Conservation (phyloP, 2,797 vertebrate genomes). For the Podargus strigoides region DNA sequence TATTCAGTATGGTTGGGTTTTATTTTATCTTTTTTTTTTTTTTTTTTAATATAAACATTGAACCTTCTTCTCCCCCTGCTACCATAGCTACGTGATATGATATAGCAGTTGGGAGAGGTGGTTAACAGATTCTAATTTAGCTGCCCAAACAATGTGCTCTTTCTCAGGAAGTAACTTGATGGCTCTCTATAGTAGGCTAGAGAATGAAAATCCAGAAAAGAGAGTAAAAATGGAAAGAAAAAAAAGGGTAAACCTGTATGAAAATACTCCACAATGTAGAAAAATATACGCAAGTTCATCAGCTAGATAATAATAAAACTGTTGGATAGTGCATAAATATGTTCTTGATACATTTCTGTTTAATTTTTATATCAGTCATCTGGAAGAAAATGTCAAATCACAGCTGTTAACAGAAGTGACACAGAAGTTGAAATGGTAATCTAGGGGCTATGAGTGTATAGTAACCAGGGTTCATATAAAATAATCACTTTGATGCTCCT, state of each 20-base stretch:
- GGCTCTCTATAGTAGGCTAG: neutral
- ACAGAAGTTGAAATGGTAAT: neutral
- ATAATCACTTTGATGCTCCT: neutral
- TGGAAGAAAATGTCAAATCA: neutral
- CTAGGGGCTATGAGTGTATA: neutral
- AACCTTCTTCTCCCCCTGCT: neutral
- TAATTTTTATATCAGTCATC: neutral
- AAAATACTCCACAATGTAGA: neutral
- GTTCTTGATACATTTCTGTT: neutral
- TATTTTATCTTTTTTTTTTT: constrained; percentile 1
- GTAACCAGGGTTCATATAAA: neutral
- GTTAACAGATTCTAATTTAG: neutral
- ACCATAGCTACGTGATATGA: neutral
- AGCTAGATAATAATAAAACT: neutral
- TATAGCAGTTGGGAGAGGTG: neutral
- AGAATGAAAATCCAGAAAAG: neutral
- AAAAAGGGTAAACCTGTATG: neutral
- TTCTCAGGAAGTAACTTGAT: neutral
- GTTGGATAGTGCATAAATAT: neutral
- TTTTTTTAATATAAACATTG: neutral
- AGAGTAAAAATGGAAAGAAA: neutral
- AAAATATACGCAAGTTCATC: neutral
- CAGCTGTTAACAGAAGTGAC: neutral
- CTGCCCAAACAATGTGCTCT: neutral
- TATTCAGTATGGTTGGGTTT: neutral